Conservation (phyloP, 2,888 invertebrate species). For the Acrobasis consociella region DNA sequence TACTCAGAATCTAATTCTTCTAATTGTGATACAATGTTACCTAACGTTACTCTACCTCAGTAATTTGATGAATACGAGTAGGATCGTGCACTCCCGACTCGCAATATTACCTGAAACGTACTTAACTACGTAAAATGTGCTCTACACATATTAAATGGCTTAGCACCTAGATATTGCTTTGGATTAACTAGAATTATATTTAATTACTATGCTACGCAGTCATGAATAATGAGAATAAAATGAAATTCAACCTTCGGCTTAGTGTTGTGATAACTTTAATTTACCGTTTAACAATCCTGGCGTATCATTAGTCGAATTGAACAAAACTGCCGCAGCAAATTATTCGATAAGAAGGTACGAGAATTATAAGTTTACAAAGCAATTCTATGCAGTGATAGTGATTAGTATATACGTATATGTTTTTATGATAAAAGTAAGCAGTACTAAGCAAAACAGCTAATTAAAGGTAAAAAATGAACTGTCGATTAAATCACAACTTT, state of each 20-base stretch:
- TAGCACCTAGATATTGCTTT: not conserved
- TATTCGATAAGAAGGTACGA: too few relatives aligned
- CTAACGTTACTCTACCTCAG: constrained; percentile 10
- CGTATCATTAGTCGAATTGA: too few relatives aligned
- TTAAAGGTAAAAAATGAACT: constrained; percentile 21
- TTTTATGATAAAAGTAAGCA: too few relatives aligned
- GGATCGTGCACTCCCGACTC: constrained; percentile 16
- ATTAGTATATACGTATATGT: too few relatives aligned
- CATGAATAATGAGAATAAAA: too few relatives aligned
- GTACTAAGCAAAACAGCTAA: constrained; percentile 1
- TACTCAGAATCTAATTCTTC: constrained; percentile 37
- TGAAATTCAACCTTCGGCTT: too few relatives aligned
- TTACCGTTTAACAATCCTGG: too few relatives aligned
- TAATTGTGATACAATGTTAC: constrained; percentile 28
- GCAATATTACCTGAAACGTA: constrained; percentile 10
- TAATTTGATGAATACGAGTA: constrained; percentile 19
- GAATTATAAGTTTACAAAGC: too few relatives aligned
- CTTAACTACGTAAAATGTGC: not conserved
- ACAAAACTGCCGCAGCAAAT: too few relatives aligned
- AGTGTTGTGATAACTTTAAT: too few relatives aligned
- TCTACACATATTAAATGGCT: not conserved
- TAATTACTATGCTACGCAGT: too few relatives aligned
- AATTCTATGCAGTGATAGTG: too few relatives aligned
- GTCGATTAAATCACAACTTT: constrained; percentile 31
- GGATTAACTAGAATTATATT: not conserved